Conservation (phyloP, 2,113 vertebrate species). For the Physeter macrocephalus region DNA sequence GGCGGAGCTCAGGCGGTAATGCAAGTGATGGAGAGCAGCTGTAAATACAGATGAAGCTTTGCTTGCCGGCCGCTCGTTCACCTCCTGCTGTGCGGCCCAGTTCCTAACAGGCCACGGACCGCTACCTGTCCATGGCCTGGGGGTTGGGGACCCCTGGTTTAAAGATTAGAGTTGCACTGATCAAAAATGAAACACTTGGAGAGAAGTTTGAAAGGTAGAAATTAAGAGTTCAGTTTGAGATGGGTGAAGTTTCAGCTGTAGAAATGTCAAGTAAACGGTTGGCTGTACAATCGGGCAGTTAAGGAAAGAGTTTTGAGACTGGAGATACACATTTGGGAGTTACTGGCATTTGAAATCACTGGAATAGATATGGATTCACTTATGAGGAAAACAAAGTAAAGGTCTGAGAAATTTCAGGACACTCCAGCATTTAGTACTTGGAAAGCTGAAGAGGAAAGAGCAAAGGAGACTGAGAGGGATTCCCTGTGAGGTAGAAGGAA, state of each 20-base stretch:
- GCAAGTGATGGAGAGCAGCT: accelerated
- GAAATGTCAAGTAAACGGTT: background rate
- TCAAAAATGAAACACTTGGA: background rate
- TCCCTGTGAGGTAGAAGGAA: background rate
- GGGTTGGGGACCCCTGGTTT: background rate
- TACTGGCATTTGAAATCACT: background rate
- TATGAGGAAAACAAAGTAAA: background rate
- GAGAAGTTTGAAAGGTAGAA: background rate
- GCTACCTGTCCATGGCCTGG: too few species aligned
- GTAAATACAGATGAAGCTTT: too few species aligned
- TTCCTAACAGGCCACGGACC: too few species aligned
- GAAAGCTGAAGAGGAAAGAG: background rate
- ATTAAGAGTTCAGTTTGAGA: background rate
- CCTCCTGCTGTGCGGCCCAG: too few species aligned
- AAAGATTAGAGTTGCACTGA: background rate
- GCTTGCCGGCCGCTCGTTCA: too few species aligned
- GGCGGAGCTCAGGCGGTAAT: too few species aligned
- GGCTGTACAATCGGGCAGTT: background rate
- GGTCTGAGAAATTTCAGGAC: background rate
- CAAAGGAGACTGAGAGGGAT: background rate
- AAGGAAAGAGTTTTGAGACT: background rate
- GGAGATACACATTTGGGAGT: background rate
- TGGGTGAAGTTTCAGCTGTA: background rate
- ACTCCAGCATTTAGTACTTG: background rate
- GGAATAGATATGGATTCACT: background rate